These are phyloP conservation scores for Montifringilla adamsi DNA, from an alignment of 2,113 vertebrate species.

Conservation along the genomic window DNA sequence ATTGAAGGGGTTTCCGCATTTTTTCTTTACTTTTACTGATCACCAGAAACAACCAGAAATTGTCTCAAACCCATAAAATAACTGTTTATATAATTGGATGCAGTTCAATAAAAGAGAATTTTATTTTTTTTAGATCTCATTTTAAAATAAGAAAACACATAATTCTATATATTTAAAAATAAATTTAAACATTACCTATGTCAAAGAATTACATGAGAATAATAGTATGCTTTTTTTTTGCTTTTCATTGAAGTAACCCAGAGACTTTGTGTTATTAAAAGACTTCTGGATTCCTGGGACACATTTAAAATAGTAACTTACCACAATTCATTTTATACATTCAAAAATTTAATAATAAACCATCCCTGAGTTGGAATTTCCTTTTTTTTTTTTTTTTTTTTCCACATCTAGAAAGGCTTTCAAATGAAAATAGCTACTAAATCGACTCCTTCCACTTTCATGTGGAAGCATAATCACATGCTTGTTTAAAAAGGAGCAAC, in stretches of 20 bases:
- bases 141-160: neutral
- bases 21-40: neutral
- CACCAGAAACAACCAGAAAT: neutral
- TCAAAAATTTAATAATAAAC: constrained; percentile 4
- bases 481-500: neutral
- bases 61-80: neutral
- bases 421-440: neutral
- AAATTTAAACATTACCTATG: neutral
- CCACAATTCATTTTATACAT: neutral
- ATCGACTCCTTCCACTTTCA: neutral
- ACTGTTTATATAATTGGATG: neutral
- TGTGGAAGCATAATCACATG: neutral
- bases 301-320: constrained; percentile 29
- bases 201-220: neutral
- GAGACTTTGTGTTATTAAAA: neutral
- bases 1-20: neutral
- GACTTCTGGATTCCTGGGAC: neutral
- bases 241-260: neutral
- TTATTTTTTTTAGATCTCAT: neutral
- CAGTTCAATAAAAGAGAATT: neutral
- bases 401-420: neutral
- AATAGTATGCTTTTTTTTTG: neutral
- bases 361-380: neutral
- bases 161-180: neutral
- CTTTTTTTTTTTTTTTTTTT: neutral